Conservation (phyloP, 2,797 vertebrate genomes). For the Xyrichtys novacula region DNA sequence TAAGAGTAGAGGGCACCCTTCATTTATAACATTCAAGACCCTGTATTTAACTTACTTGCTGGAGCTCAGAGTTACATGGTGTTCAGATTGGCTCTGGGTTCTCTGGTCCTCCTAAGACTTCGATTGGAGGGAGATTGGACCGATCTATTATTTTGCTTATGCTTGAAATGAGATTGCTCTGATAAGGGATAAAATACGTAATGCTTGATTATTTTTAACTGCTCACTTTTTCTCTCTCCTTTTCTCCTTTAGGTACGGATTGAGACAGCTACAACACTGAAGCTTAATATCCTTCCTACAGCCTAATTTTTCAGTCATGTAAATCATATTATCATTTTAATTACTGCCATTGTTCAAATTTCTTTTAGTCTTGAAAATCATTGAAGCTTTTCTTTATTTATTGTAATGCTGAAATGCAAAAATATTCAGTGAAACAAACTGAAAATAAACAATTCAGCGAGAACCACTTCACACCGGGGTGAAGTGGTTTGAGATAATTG, state of each 20-base stretch:
- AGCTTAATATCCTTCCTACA: slow-evolving; percentile 95
- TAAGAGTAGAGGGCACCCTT: neutral
- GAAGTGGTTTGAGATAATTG: too few species aligned
- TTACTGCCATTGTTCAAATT: too few species aligned
- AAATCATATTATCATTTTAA: too few species aligned
- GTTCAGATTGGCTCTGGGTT: neutral
- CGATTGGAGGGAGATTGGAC: slow-evolving; percentile 7
- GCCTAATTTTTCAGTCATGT: neutral
- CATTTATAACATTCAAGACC: slow-evolving; percentile 25
- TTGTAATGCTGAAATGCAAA: too few species aligned
- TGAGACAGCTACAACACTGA: slow-evolving; percentile 96
- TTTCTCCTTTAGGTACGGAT: slow-evolving; percentile 91
- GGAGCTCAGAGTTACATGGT: neutral
- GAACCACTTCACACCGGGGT: too few species aligned
- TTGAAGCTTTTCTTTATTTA: too few species aligned
- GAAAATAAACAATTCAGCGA: too few species aligned
- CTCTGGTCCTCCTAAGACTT: neutral
- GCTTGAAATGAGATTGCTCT: too few species aligned
- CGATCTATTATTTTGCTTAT: too few species aligned
- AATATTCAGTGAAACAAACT: too few species aligned
- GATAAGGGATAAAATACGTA: too few species aligned
- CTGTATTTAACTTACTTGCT: slow-evolving; percentile 15
- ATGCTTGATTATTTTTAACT: slow-evolving; percentile 2
- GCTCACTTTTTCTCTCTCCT: slow-evolving; percentile 23
- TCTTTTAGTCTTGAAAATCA: too few species aligned